Percentiles rank a stretch among this genome's conserved stretches.
These are phyloP conservation scores for Hipposideros armiger DNA, from an alignment of 2,113 vertebrate species.

Conservation along the genomic window DNA sequence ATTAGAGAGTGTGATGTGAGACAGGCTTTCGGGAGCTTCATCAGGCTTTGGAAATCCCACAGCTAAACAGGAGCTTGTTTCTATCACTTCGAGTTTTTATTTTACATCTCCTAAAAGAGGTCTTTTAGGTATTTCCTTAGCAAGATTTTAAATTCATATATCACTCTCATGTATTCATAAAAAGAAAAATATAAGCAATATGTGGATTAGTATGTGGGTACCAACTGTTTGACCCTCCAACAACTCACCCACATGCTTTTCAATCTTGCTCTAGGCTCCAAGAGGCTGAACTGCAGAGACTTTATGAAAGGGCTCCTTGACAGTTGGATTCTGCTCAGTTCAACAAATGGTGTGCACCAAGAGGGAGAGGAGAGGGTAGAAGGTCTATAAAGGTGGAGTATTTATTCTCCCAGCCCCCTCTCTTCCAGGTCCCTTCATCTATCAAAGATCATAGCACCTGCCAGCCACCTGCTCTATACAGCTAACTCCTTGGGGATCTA, in stretches of 20 bases:
- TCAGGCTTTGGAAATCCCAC: background rate
- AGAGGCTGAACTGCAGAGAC: background rate
- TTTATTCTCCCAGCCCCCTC: background rate
- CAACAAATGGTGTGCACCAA: background rate
- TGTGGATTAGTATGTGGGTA: background rate
- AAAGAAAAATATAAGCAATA: slow-evolving; percentile 5
- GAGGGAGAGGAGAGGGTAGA: background rate
- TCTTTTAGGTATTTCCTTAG: background rate
- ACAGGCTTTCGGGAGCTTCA: slow-evolving; percentile 18
- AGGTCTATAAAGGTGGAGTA: background rate
- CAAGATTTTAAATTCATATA: slow-evolving; percentile 9
- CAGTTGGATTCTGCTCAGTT: background rate
- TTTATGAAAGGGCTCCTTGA: background rate
- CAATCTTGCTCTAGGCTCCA: background rate
- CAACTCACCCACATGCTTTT: background rate
- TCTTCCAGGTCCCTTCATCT: background rate
- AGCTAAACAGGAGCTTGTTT: slow-evolving; percentile 26
- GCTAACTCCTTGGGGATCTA: background rate
- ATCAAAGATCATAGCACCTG: background rate
- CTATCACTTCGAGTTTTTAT: slow-evolving; percentile 24
- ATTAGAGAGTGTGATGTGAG: background rate
- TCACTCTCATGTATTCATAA: background rate
- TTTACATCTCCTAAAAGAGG: background rate
- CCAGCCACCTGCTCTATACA: background rate
- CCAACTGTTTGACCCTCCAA: background rate